These are phyloP conservation scores for Drosophila biarmipes DNA, from an alignment of 1,140 invertebrate species.

Conservation along the genomic window DNA sequence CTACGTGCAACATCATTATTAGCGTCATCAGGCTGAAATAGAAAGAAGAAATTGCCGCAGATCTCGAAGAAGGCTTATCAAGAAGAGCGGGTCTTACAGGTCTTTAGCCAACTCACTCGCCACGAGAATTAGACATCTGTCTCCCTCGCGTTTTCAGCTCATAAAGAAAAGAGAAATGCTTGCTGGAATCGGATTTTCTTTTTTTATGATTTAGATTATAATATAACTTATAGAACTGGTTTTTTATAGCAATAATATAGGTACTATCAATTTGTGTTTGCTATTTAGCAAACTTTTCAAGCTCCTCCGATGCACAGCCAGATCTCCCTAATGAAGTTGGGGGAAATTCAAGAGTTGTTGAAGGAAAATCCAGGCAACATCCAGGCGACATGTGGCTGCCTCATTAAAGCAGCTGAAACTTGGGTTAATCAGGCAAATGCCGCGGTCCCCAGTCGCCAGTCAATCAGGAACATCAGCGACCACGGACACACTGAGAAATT, in stretches of 20 bases:
- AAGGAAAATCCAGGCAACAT: constrained; percentile 1
- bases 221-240: too few relatives aligned
- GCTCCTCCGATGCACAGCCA: neutral
- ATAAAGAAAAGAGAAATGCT: neutral
- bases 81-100: neutral
- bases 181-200: neutral
- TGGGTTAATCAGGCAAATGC: constrained; percentile 67
- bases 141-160: neutral
- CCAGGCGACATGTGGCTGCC: constrained; percentile 63
- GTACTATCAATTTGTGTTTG: neutral
- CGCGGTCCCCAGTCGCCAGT: constrained; percentile 44
- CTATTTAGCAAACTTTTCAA: neutral
- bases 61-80: constrained; percentile 5
- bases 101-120: constrained; percentile 1
- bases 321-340: neutral
- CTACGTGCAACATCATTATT: constrained; percentile 25
- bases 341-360: neutral
- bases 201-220: neutral
- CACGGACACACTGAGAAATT: constrained; percentile 45
- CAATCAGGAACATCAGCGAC: constrained; percentile 59
- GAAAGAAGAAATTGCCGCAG: constrained; percentile 11
- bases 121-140: neutral
- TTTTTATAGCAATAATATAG: too few relatives aligned
- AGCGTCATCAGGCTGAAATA: neutral
- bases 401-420: constrained; percentile 66